phyloP scores from a whole-genome alignment of 2,797 vertebrate genomes.

The Hypotaenidia okinawae region DNA sequence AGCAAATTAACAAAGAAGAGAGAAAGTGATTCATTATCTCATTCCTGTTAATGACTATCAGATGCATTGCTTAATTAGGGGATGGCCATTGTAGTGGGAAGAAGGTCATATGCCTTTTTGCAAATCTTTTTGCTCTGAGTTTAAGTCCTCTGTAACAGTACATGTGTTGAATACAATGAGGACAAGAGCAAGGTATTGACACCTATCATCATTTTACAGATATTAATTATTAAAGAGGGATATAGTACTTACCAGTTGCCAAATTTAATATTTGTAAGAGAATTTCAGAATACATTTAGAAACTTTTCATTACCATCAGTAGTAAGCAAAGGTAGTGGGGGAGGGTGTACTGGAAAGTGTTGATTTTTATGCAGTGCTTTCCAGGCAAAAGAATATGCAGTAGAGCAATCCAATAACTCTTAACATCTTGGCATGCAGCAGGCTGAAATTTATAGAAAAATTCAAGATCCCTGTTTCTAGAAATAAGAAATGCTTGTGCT shows the following conservation, averaged over 20 bases:
- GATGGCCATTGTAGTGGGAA: constrained; percentile 84
- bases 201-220: constrained; percentile 20
- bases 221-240: constrained; percentile 45
- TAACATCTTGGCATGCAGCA: neutral
- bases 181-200: constrained; percentile 58
- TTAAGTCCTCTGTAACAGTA: constrained; percentile 68
- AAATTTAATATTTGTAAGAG: neutral
- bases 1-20: constrained; percentile 94
- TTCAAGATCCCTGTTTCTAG: constrained; percentile 20
- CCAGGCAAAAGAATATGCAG: neutral
- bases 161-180: constrained; percentile 66
- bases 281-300: neutral
- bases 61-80: constrained; percentile 94
- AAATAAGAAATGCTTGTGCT: neutral
- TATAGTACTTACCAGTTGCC: constrained; percentile 20
- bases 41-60: constrained; percentile 96
- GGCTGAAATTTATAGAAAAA: constrained; percentile 3
- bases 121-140: constrained; percentile 81
- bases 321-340: neutral
- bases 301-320: neutral
- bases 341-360: neutral
- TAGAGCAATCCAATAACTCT: neutral
- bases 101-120: constrained; percentile 85
- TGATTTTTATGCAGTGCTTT: neutral
- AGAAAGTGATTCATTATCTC: constrained; percentile 94